Evolutionary conservation across 2,113 vertebrate species (phyloP), one percentile per base, ranked within the genome.

Genomic region (Apodemus sylvaticus): DNA sequence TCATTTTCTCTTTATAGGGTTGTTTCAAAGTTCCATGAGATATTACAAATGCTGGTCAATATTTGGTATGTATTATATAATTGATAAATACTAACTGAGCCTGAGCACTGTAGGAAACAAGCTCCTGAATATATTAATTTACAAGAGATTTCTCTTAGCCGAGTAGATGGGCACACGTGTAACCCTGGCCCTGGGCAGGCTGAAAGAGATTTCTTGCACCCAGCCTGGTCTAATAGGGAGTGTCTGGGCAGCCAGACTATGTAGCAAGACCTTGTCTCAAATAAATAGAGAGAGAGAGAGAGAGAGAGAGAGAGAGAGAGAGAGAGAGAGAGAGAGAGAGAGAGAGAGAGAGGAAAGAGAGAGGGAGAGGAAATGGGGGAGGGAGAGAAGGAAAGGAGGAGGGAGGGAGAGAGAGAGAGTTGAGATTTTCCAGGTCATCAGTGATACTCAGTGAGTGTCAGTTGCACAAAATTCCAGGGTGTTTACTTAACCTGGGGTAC

Each of bases 391-490:
- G 12, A 29, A 34, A 29, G 5, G 45, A 51, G 45, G 0, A 7
- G 34, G 7, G 1, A 3, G 10, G 8, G 7, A 10, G 45, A 53
- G 29, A 19, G 1, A 58, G 79, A 26, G 10, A n/a, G 45, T n/a
- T n/a, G 31, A 77, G 31, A 77, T 85, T 92, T 60, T 26, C 9
- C 34, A 92, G 93, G 90, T 93, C 51, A 77, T 88, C 39, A 60
- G 45, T 89, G 85, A 83, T 90, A 55, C 93, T 94, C 42, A 96
- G 51, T 95, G 86, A 42, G 34, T 87, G 17, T 29, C 58, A 93
- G 39, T 3, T 94, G 36, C 83, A 83, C 64, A 60, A 96, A 93
- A 96, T 96, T 87, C 79, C 83, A 73, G n/a, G 22, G 58, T 93
- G 83, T 94, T 97, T 97, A 68, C 39, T 89, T 93, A 81, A 90